phyloP scores from a whole-genome alignment of 2,797 vertebrate species.

The Heteromormyrus szaboi region DNA sequence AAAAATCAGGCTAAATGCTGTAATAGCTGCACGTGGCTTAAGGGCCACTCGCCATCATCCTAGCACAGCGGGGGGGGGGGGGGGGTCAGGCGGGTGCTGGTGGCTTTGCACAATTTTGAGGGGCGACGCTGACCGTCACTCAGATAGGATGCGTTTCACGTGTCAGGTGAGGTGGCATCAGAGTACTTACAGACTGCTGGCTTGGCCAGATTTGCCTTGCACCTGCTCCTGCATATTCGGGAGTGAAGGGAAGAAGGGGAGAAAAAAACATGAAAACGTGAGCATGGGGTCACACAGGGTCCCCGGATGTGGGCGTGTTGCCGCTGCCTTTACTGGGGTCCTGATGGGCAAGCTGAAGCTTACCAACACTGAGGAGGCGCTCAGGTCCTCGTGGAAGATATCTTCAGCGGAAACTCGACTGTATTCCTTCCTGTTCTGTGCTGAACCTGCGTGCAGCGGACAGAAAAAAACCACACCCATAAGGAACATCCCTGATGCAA shows the following conservation, averaged over 20 bases:
- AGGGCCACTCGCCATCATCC: constrained; percentile 15
- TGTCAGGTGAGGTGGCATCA: not conserved
- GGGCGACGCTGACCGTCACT: not conserved
- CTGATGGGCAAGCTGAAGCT: constrained; percentile 34
- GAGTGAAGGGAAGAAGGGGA: constrained; percentile 27
- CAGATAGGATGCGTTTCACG: not conserved
- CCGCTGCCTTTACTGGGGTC: not conserved
- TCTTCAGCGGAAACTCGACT: constrained; percentile 74
- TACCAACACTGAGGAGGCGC: constrained; percentile 72
- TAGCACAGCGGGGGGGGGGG: not conserved
- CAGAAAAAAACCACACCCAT: not conserved
- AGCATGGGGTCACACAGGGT: not conserved
- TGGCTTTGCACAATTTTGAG: not conserved
- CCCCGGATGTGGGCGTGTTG: not conserved
- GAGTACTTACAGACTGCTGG: constrained; percentile 78
- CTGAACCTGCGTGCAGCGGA: constrained; percentile 39
- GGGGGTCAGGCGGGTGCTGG: not conserved
- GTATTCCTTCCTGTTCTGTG: constrained; percentile 62
- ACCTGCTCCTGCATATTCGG: constrained; percentile 73
- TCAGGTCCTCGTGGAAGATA: constrained; percentile 69
- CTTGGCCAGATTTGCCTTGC: constrained; percentile 78
- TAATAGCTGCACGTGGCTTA: constrained; percentile 8
- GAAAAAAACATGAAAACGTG: not conserved
- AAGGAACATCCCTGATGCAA: not conserved
- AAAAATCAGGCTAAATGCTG: not conserved